Base-by-base conservation (phyloP, 2,888 invertebrate species). In the Polia nebulosa region DNA sequence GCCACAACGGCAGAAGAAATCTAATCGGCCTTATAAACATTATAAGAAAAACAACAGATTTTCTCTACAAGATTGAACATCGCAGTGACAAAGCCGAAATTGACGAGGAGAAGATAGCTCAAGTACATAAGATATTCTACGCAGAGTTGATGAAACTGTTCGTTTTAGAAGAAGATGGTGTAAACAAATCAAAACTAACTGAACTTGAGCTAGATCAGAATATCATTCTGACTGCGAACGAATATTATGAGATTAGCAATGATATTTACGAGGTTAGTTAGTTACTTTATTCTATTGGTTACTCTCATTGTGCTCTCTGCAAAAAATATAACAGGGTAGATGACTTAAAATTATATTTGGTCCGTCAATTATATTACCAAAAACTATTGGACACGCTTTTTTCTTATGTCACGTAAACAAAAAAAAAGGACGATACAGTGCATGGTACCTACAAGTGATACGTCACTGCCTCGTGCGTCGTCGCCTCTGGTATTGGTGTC, bases 231-330 rank as follows among this genome's bases (percentile, higher is more conserved):
- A 91, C 96, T 29, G 92, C 95, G 0, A 88, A 92, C 72, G 92
- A 96, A 62, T 96, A 96, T 72, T 95, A 96, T 44, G 93, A 93
- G 49, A 93, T 96, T 3, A 95, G 96, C 1, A 91, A 91, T 52
- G 94, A 96, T 70, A 89, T 97, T 15, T 96, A 96, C 72, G 95
- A 96, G 89, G 97, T 97, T 92, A 89, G 97, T 97, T 92, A 89
- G 84, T 62, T 75, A 34, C 7, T 1, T 47, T 25, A 20, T 22
- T 34, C 5, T 47, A n/a, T n/a, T 32, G n/a, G n/a, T n/a, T n/a
- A n/a, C n/a, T n/a, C n/a, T n/a, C n/a, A n/a, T n/a, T n/a, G n/a
- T n/a, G n/a, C n/a, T n/a, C n/a, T n/a, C n/a, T n/a, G n/a, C n/a
- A n/a, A n/a, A n/a, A n/a, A n/a, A n/a, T n/a, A n/a, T n/a, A n/a